A percentile compares a stretch with the other conserved stretches of the same genome.
Conservation (phyloP, 1,140 invertebrate genomes). For the Callitettix versicolor region DNA sequence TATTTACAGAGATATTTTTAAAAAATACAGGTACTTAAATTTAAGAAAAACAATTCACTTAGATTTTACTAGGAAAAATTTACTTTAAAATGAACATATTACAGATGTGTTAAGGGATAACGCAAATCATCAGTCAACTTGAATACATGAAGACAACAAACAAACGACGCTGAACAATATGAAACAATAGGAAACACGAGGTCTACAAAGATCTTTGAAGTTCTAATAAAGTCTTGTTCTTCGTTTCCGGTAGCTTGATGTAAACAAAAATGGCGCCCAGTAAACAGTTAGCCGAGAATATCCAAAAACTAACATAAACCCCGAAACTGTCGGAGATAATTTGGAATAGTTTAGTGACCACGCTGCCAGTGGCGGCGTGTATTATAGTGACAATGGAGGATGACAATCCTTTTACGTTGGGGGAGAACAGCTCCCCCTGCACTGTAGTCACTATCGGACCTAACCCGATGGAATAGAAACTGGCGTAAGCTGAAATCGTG, state of each 20-base stretch:
- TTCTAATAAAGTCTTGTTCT: conserved; percentile 61
- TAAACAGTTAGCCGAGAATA: conserved; percentile 61
- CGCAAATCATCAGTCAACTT: too few species aligned
- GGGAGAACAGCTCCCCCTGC: conserved; percentile 49
- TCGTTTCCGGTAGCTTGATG: conserved; percentile 66
- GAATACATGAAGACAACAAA: too few species aligned
- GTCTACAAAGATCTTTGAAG: conserved; percentile 42
- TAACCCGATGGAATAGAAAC: conserved; percentile 44
- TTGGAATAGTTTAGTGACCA: conserved; percentile 66
- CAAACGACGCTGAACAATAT: too few species aligned
- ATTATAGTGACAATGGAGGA: conserved; percentile 35
- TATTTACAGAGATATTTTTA: too few species aligned
- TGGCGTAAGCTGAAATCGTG: conserved; percentile 45
- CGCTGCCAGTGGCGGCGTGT: conserved; percentile 41
- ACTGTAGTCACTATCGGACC: conserved; percentile 48
- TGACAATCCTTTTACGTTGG: conserved; percentile 46
- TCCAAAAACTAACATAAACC: conserved; percentile 62
- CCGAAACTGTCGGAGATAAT: conserved; percentile 46
- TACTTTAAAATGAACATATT: too few species aligned
- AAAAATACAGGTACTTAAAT: too few species aligned
- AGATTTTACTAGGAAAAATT: too few species aligned
- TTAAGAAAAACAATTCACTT: too few species aligned
- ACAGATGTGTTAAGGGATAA: too few species aligned
- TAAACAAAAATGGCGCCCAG: conserved; percentile 44
- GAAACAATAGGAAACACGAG: too few species aligned